phyloP scores from a whole-genome alignment of 2,113 vertebrate species.

The Psephotus haematonotus region DNA sequence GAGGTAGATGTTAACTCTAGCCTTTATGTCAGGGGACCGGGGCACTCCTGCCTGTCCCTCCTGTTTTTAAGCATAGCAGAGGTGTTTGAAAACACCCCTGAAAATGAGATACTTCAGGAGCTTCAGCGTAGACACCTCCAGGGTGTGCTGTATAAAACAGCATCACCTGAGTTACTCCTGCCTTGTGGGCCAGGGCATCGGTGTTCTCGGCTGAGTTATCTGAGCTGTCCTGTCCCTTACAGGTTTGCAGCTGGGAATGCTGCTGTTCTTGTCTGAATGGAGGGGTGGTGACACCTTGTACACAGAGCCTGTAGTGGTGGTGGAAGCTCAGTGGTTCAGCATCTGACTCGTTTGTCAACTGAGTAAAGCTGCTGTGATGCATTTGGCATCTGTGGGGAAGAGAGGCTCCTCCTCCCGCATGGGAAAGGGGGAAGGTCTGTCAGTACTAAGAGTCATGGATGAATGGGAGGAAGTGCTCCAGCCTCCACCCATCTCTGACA shows the following conservation, averaged over 20 bases:
- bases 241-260: neutral
- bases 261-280: no score
- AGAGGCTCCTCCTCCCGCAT: rapidly evolving
- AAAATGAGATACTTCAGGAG: neutral
- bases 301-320: neutral
- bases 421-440: neutral
- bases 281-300: neutral
- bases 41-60: neutral
- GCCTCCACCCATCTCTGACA: rapidly evolving
- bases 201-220: neutral
- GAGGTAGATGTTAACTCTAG: neutral
- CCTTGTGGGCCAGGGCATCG: rapidly evolving
- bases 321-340: neutral
- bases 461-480: neutral
- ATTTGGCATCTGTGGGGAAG: neutral
- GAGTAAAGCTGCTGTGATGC: neutral
- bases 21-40: neutral
- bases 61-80: neutral
- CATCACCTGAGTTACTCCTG: neutral
- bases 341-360: rapidly evolving
- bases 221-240: neutral
- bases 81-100: neutral
- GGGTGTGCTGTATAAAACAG: rapidly evolving
- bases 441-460: rapidly evolving
- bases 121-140: no score